phyloP scores from a whole-genome alignment of 2,888 invertebrate genomes.

The Theodoxus fluviatilis region DNA sequence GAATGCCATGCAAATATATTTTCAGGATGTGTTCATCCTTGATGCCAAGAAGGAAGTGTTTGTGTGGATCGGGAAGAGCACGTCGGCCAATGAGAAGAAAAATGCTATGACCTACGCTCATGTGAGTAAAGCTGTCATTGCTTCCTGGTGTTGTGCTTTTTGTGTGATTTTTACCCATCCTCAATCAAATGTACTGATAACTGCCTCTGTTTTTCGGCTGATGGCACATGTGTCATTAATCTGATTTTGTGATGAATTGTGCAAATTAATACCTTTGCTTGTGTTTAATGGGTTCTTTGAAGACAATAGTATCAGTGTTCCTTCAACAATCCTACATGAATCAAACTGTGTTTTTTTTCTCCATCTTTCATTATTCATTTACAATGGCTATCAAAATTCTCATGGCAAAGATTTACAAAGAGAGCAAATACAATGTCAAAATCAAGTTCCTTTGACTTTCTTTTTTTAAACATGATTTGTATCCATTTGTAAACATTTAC shows the following conservation, averaged over 20 bases:
- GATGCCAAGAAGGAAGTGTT: slow-evolving; percentile 48
- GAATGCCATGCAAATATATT: not conserved
- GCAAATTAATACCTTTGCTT: not conserved
- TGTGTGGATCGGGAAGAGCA: slow-evolving; percentile 54
- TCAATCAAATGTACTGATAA: not conserved
- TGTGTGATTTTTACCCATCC: not conserved
- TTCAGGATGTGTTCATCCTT: slow-evolving; percentile 58
- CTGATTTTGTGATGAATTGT: not conserved
- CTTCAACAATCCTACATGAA: too few relatives aligned
- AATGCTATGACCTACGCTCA: slow-evolving; percentile 55
- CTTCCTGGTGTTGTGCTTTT: not conserved
- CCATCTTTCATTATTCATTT: too few relatives aligned
- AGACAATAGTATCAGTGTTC: too few relatives aligned
- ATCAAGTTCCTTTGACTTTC: too few relatives aligned
- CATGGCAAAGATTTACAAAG: too few relatives aligned
- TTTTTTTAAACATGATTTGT: too few relatives aligned
- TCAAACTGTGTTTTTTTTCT: too few relatives aligned
- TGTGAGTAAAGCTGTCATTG: slow-evolving; percentile 42
- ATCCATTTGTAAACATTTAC: too few relatives aligned
- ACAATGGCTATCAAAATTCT: too few relatives aligned
- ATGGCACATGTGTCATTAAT: not conserved
- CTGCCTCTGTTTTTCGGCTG: not conserved
- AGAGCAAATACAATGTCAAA: too few relatives aligned
- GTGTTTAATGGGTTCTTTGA: too few relatives aligned
- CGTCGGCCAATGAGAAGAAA: slow-evolving; percentile 46